Evolutionary conservation across 2,888 invertebrate species (phyloP), one percentile per base, ranked within the genome.

Genomic region (Lasioglossum vierecki): DNA sequence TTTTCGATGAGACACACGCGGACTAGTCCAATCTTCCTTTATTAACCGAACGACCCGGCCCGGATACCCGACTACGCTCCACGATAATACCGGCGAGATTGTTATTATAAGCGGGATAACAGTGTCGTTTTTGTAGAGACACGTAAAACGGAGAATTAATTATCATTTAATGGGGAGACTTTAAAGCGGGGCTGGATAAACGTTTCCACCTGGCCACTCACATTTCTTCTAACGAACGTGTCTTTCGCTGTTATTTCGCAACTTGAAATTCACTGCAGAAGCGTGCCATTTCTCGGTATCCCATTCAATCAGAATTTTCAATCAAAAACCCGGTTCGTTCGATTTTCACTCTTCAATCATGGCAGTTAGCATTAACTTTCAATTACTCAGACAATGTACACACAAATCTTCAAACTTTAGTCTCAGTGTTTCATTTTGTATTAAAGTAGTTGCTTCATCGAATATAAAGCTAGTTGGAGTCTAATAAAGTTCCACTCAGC

Each of bases 21-120:
- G 35, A 49, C 35, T 46, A 39, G 30, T 83, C 68, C 83, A 83
- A 83, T 77, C 70, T 84, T 77, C 83, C 74, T 84, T 74, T 60
- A 73, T 77, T 77, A 77, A 77, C 73, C 39, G 68, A 84, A 84
- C 73, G 76, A 57, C 49, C 41, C 6, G 3, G 4, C 53, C 9
- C 9, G 53, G 53, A 15, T 26, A 13, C 60, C 11, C 18, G 2
- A 26, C 6, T 9, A 30, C 41, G 75, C 35, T 39, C 53, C 75
- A n/a, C 72, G 22, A 35, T 68, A 57, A 63, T 49, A 63, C 57
- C 74, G n/a, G 18, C 18, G 13, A 72, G 68, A 83, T 77, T 41
- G 68, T 83, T 77, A 68, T 46, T 70, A 41, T 83, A 83, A 83
- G 74, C 77, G 18, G 68, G 35, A 46, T 57, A 76, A 83, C 82